These are phyloP conservation scores for Podabrus alpinus DNA, from an alignment of 2,888 invertebrate species.

Conservation along the genomic window DNA sequence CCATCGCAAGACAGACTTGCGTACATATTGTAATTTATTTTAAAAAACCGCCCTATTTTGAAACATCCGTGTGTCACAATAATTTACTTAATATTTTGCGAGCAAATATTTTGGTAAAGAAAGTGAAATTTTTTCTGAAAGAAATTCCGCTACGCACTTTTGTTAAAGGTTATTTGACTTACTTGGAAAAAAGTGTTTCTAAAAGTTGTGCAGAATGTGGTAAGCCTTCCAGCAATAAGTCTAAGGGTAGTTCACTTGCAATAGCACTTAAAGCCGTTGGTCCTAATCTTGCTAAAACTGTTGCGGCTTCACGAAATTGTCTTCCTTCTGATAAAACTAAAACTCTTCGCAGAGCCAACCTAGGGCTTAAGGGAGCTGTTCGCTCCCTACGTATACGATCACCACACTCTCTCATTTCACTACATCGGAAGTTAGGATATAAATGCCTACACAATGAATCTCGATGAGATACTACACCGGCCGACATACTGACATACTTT, in stretches of 20 bases:
- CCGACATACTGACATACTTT: constrained; percentile 47
- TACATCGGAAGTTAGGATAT: constrained; percentile 39
- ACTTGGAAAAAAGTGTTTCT: constrained; percentile 80
- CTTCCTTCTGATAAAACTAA: constrained; percentile 84
- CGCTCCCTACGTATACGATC: constrained; percentile 72
- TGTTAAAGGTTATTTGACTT: constrained; percentile 39
- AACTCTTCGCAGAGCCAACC: constrained; percentile 70
- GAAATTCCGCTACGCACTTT: not conserved
- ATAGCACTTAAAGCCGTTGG: constrained; percentile 78
- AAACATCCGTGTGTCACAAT: not conserved
- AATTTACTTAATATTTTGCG: not conserved
- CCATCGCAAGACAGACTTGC: not conserved
- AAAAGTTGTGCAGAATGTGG: constrained; percentile 86
- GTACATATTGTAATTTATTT: too few species aligned
- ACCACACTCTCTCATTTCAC: constrained; percentile 69
- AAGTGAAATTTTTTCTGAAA: not conserved
- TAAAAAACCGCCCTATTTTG: too few species aligned
- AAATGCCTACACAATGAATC: constrained; percentile 37
- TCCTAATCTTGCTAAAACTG: constrained; percentile 78
- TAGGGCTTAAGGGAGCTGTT: constrained; percentile 66
- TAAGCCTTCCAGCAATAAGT: constrained; percentile 84
- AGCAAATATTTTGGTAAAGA: not conserved
- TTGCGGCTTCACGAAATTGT: constrained; percentile 89
- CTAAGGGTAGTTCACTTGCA: constrained; percentile 80
- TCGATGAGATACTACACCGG: constrained; percentile 30